A percentile compares a stretch with the other conserved stretches of the same genome.
These are phyloP conservation scores for Drosophila micromelanica DNA, from an alignment of 1,140 invertebrate species.

Conservation along the genomic window DNA sequence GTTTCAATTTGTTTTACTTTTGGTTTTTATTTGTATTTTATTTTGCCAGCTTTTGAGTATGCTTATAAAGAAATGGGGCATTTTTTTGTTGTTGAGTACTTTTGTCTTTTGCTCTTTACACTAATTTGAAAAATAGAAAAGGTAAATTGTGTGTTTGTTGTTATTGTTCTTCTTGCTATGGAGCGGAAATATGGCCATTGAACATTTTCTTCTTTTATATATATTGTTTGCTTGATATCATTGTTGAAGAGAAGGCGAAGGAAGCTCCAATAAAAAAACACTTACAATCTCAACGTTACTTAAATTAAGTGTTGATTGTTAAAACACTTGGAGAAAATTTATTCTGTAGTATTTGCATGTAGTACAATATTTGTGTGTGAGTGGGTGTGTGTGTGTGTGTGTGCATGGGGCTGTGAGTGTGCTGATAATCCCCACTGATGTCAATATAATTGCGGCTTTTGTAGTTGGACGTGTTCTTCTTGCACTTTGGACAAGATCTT, in stretches of 20 bases:
- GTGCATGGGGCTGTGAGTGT: neutral
- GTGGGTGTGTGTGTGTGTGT: conserved; percentile 11
- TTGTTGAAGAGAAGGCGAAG: conserved; percentile 32
- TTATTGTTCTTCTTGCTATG: conserved; percentile 15
- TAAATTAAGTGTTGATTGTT: conserved; percentile 57
- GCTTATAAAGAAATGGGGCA: conserved; percentile 24
- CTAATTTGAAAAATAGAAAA: conserved; percentile 22
- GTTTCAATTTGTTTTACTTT: conserved; percentile 9
- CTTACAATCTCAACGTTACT: conserved; percentile 32
- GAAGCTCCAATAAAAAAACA: conserved; percentile 6
- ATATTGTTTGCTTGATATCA: conserved; percentile 6
- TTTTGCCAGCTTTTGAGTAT: conserved; percentile 4
- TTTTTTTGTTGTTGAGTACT: conserved; percentile 1
- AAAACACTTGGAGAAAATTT: conserved; percentile 37
- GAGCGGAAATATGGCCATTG: conserved; percentile 38
- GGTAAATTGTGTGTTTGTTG: conserved; percentile 20
- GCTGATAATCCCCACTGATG: conserved; percentile 30
- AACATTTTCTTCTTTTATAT: conserved; percentile 12
- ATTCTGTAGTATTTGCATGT: conserved; percentile 43
- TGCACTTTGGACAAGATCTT: conserved; percentile 33
- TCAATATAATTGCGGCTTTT: conserved; percentile 38
- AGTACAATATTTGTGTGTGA: neutral
- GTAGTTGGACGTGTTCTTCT: conserved; percentile 7
- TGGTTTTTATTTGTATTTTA: neutral
- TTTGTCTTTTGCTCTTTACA: conserved; percentile 7